Conservation (phyloP, 2,113 vertebrate species). For the Tilapia sparmanii region DNA sequence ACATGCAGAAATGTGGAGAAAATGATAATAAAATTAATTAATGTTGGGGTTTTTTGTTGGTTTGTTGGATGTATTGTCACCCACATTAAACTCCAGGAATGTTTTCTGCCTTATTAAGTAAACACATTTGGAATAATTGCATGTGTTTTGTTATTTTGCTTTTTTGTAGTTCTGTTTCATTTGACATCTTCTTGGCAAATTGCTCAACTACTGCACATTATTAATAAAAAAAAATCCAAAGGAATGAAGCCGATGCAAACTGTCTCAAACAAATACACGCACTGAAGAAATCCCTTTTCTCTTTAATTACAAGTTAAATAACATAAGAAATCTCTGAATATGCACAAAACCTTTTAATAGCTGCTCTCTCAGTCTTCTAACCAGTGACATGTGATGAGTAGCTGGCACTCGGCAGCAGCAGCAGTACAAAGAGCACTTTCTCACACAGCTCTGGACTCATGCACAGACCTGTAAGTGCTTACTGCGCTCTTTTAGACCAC, state of each 20-base stretch:
- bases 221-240: neutral
- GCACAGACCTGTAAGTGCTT: slow-evolving; percentile 24
- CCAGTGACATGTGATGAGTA: neutral
- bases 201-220: neutral
- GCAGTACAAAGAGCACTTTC: neutral
- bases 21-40: neutral
- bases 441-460: neutral
- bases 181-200: neutral
- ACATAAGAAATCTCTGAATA: neutral
- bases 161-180: neutral
- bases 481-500: slow-evolving; percentile 6
- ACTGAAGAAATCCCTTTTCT: neutral
- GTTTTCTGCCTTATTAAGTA: neutral
- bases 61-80: neutral
- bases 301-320: neutral
- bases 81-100: neutral
- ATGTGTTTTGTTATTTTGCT: neutral
- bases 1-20: neutral
- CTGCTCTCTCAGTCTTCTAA: neutral
- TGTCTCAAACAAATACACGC: neutral
- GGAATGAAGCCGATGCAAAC: neutral
- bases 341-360: neutral
- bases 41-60: accelerated
- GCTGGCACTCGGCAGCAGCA: neutral
- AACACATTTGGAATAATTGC: neutral